phyloP scores from a whole-genome alignment of 2,888 invertebrate species.

The Cephonodes hylas region DNA sequence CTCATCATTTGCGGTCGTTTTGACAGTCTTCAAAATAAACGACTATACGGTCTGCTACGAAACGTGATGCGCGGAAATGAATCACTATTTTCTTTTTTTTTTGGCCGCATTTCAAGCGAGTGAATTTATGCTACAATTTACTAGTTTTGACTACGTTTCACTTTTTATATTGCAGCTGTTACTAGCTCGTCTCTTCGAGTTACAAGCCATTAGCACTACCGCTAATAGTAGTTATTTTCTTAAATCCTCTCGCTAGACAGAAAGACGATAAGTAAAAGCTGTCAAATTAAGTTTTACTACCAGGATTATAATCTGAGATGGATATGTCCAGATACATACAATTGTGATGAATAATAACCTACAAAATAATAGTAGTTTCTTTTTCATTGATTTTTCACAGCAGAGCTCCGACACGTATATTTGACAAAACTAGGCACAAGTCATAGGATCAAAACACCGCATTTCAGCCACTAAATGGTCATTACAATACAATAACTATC shows the following conservation, averaged over 20 bases:
- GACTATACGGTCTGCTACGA: not conserved
- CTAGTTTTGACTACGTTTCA: too few species aligned
- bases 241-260: too few species aligned
- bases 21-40: not conserved
- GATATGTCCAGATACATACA: not conserved
- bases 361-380: not conserved
- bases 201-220: too few species aligned
- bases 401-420: constrained; percentile 32
- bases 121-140: not conserved
- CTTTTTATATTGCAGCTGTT: too few species aligned
- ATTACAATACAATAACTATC: constrained; percentile 53
- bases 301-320: too few species aligned
- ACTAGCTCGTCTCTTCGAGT: too few species aligned
- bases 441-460: constrained; percentile 47
- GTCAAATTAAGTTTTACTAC: too few species aligned
- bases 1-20: not conserved
- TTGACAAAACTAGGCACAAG: constrained; percentile 62
- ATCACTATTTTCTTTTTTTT: not conserved
- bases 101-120: not conserved
- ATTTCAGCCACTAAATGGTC: constrained; percentile 46
- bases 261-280: too few species aligned
- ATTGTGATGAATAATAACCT: not conserved
- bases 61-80: not conserved
- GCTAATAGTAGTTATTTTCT: too few species aligned
- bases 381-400: constrained; percentile 10